phyloP scores from a whole-genome alignment of 2,797 vertebrate species.

The Apogon hyalosoma region DNA sequence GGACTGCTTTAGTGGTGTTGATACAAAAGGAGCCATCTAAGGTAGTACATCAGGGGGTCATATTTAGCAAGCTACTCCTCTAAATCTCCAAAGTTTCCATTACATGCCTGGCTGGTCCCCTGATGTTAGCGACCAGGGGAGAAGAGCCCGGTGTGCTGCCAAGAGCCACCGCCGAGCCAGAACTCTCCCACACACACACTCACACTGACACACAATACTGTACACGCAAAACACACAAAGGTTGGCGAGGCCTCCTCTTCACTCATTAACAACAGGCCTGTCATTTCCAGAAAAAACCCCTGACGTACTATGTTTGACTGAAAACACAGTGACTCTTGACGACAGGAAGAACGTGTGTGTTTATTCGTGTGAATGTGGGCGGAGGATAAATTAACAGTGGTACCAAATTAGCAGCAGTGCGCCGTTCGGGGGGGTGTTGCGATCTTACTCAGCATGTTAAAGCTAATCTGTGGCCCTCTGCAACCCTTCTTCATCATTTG shows the following conservation, averaged over 20 bases:
- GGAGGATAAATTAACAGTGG: slow-evolving; percentile 71
- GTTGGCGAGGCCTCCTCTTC: slow-evolving; percentile 49
- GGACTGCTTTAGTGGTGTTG: slow-evolving; percentile 47
- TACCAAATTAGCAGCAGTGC: slow-evolving; percentile 75
- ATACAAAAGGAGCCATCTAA: slow-evolving; percentile 59
- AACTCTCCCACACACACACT: slow-evolving; percentile 52
- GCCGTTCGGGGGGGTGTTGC: slow-evolving; percentile 47
- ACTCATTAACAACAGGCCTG: slow-evolving; percentile 66
- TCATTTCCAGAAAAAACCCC: slow-evolving; percentile 70
- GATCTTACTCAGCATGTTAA: slow-evolving; percentile 75
- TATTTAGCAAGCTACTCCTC: slow-evolving; percentile 75
- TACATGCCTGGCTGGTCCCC: slow-evolving; percentile 75
- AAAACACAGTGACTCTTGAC: slow-evolving; percentile 54
- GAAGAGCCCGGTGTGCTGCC: slow-evolving; percentile 60
- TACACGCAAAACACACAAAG: slow-evolving; percentile 51
- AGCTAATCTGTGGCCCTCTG: slow-evolving; percentile 64
- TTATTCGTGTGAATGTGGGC: slow-evolving; percentile 53
- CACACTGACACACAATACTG: slow-evolving; percentile 26
- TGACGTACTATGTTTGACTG: slow-evolving; percentile 53
- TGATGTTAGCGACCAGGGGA: slow-evolving; percentile 72
- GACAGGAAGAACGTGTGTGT: slow-evolving; percentile 43
- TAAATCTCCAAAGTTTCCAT: slow-evolving; percentile 81
- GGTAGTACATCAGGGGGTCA: slow-evolving; percentile 59
- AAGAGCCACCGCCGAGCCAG: slow-evolving; percentile 68
- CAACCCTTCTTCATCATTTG: slow-evolving; percentile 52